Evolutionary conservation across 2,797 vertebrate genomes (phyloP), one percentile per base, ranked within the genome.

Genomic region (Zenarchopterus dispar): DNA sequence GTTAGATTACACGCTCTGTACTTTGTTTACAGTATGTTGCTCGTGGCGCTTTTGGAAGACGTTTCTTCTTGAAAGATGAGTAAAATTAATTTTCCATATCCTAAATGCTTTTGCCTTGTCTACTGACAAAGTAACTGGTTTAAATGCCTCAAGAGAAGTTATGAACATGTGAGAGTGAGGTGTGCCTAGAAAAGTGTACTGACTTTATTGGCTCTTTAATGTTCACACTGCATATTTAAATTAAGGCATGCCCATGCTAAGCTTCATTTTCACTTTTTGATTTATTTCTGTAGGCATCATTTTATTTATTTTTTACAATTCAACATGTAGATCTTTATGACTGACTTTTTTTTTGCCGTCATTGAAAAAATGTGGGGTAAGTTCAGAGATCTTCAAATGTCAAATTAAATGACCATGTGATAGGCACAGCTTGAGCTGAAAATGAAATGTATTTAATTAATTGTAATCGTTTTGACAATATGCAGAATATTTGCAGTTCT

Each of bases 1-100:
- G 72, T 72, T 62, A 48, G 73, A 81, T 82, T 84, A 84, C 75
- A 77, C 9, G 56, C 70, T 75, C n/a, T 31, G 36, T 39, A 62
- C 70, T 78, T 75, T 88, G 81, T 84, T 85, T 75, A 67, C 55
- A 13, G 63, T 33, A 10, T 28, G 18, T 76, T 58, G 76, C 81
- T 68, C 3, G 56, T 64, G 73, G 80, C 64, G 39, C 10, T 50
- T 75, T 68, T 51, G 22, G 36, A 76, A 73, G 55, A 46, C 17
- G 48, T 56, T 73, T 70, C 49, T 78, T 43, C 57, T 75, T 62
- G 45, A 69, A 63, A 79, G 76, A 85, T 73, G 67, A 77, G 73
- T 67, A 51, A 54, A 53, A 55, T 67, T 65, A 53, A 65, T 78
- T 78, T 67, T 26, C 39, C 54, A 33, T 18, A 2, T 81, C 39